Conservation (phyloP, 2,113 vertebrate species). For the Entelurus aequoreus region DNA sequence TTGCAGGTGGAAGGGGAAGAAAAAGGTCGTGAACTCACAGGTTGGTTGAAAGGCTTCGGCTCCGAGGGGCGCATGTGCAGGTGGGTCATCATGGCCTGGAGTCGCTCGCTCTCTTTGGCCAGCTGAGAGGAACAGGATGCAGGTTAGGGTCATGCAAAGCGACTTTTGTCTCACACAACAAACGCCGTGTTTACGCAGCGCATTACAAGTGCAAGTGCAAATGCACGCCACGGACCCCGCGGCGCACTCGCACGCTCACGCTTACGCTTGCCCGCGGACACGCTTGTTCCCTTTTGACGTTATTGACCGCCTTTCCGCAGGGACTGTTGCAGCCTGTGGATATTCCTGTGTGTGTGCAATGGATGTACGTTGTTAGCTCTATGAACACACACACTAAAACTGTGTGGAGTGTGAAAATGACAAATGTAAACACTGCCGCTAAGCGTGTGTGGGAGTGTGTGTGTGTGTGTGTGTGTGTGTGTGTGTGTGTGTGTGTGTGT, state of each 20-base stretch:
- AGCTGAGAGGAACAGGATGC: conserved; percentile 72
- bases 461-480: conserved; percentile 17
- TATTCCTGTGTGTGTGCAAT: conserved; percentile 13
- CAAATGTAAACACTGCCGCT: conserved; percentile 16
- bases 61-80: conserved; percentile 98
- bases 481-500: not conserved
- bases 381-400: conserved; percentile 22
- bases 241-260: conserved; percentile 41
- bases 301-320: conserved; percentile 48
- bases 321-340: conserved; percentile 40
- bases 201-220: conserved; percentile 35
- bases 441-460: not conserved
- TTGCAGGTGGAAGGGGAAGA: conserved; percentile 6
- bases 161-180: conserved; percentile 11
- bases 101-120: conserved; percentile 94
- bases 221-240: conserved; percentile 33
- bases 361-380: conserved; percentile 11
- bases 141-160: conserved; percentile 17
- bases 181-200: conserved; percentile 38
- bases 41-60: conserved; percentile 97
- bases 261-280: conserved; percentile 45
- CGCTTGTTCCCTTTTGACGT: conserved; percentile 56
- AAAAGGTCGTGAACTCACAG: conserved; percentile 69
- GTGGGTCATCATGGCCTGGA: conserved; percentile 99
- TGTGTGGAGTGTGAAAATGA: conserved; percentile 22